phyloP scores from a whole-genome alignment of 2,888 invertebrate genomes.

The Lutraria lutraria region DNA sequence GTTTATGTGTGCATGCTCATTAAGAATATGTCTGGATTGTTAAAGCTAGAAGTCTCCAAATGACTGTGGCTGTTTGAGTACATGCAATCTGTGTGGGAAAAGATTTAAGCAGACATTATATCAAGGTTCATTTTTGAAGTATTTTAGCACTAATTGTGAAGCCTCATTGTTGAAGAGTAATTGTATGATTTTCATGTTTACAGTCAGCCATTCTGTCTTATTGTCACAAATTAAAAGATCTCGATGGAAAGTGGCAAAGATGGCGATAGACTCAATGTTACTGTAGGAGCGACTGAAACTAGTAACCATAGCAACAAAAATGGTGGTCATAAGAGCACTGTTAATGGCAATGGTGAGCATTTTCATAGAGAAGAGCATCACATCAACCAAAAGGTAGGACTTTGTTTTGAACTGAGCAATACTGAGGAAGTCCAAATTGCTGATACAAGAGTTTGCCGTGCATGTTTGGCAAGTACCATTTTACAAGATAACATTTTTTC shows the following conservation, averaged over 20 bases:
- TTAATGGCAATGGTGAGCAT: slow-evolving; percentile 64
- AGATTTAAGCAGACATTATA: too few species aligned
- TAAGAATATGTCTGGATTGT: too few species aligned
- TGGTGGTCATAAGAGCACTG: neutral
- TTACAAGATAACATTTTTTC: too few species aligned
- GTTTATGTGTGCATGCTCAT: too few species aligned
- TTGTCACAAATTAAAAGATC: neutral
- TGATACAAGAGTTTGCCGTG: too few species aligned
- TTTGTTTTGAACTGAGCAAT: neutral
- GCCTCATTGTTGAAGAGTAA: neutral
- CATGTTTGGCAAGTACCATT: too few species aligned
- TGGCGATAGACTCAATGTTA: neutral
- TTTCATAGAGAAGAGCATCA: slow-evolving; percentile 78
- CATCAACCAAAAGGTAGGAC: slow-evolving; percentile 77
- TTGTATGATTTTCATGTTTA: neutral
- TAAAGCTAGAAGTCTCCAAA: too few species aligned
- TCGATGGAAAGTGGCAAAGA: slow-evolving; percentile 33
- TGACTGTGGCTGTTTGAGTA: too few species aligned
- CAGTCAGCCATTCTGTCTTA: neutral
- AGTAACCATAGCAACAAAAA: neutral
- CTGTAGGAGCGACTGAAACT: neutral
- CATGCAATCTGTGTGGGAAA: too few species aligned
- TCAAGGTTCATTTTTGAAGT: too few species aligned
- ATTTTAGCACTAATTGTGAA: too few species aligned
- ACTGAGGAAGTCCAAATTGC: neutral